Evolutionary conservation across 2,797 vertebrate genomes (phyloP).

Genomic region (Sardinella longiceps): DNA sequence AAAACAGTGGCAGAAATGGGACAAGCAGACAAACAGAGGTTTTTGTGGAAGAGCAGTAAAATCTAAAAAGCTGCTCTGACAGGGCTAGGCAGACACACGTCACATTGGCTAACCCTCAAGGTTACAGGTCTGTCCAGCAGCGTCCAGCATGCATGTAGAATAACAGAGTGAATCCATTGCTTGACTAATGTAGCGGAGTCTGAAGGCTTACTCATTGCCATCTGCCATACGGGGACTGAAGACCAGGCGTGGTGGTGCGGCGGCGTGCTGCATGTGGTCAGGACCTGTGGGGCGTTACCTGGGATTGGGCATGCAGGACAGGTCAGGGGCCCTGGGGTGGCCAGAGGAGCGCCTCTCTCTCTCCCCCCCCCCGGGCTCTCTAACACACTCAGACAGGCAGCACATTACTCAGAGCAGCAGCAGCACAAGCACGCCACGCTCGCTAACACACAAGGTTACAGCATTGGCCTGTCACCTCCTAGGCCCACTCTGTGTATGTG

Average conservation of each 20-base stretch:
- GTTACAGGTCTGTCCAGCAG: slow-evolving; percentile 50
- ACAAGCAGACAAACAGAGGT: not conserved
- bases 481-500: not conserved
- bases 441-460: slow-evolving; percentile 59
- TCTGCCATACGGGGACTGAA: not conserved
- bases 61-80: not conserved
- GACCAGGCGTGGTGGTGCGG: not conserved
- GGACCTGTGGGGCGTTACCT: not conserved
- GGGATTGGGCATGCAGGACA: not conserved
- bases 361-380: slow-evolving; percentile 24
- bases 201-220: not conserved
- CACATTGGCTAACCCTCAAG: slow-evolving; percentile 54
- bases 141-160: no score
- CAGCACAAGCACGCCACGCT: slow-evolving; percentile 34
- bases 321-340: slow-evolving; percentile 31
- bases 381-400: slow-evolving; percentile 37
- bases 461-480: slow-evolving; percentile 41
- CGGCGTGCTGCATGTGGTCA: not conserved
- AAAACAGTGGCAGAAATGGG: not conserved
- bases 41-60: not conserved
- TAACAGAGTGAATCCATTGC: not conserved
- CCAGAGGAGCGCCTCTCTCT: slow-evolving; percentile 7
- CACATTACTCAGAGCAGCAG: slow-evolving; percentile 55
- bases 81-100: slow-evolving; percentile 34
- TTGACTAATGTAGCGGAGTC: not conserved